phyloP scores from a whole-genome alignment of 2,113 vertebrate genomes.

The Equus quagga region DNA sequence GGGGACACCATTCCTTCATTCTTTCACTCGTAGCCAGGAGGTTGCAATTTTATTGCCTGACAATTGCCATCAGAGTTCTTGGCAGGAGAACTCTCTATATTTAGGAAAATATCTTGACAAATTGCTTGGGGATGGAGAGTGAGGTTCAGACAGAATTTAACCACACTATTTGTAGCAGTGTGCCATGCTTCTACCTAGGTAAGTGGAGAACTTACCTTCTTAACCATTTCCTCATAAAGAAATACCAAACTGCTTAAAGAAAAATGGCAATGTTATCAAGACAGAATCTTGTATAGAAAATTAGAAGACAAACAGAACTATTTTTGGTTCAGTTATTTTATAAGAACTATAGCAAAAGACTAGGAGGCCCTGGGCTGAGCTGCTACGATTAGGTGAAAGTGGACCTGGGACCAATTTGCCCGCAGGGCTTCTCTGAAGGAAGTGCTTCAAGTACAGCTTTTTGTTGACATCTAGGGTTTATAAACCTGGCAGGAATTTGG shows the following conservation, averaged over 20 bases:
- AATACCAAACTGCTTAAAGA: not conserved
- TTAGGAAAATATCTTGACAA: conserved; percentile 41
- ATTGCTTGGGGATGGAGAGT: not conserved
- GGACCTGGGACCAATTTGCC: not conserved
- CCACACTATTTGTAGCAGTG: not conserved
- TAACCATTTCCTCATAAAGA: conserved; percentile 37
- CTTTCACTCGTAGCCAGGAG: not conserved
- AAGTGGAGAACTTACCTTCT: not conserved
- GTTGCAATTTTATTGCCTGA: not conserved
- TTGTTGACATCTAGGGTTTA: not conserved
- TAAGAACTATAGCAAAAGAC: not conserved
- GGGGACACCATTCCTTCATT: not conserved
- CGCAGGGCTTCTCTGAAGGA: not conserved
- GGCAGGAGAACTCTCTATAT: not conserved
- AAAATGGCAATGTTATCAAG: not conserved
- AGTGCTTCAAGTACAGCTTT: not conserved
- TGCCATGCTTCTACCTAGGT: not conserved
- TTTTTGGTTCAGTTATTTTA: conserved; percentile 10
- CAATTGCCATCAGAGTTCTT: conserved; percentile 46
- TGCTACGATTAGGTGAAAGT: not conserved
- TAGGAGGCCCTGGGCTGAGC: not conserved
- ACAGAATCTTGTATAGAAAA: not conserved
- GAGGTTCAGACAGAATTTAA: not conserved
- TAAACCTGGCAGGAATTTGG: not conserved
- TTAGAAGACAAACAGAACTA: not conserved